Evolutionary conservation across 2,797 vertebrate genomes (phyloP), one percentile per base, ranked within the genome.

Genomic region (Aldrovandia affinis): DNA sequence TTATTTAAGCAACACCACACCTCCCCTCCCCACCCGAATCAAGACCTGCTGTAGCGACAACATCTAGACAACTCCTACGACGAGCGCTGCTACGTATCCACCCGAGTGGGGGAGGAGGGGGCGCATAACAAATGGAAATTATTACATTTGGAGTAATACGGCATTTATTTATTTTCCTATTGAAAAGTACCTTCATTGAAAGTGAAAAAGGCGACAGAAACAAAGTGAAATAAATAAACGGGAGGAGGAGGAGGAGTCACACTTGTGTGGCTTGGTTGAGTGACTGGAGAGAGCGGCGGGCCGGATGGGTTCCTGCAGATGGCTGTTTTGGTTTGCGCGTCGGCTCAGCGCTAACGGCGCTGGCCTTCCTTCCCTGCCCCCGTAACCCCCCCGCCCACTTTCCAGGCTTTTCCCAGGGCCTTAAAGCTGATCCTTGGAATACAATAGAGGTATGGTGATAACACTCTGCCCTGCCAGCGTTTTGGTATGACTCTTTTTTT

Each of bases 361-460:
- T 83, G 87, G n/a, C 85, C 84, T 83, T 81, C 85, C 86, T 84
- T 86, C 77, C 68, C 90, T 87, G 88, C 89, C 90, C n/a, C 90
- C 9, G 52, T 90, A 86, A 88, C 89, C 83, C 86, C 83, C 52
- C 7, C 39, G 15, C 12, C n/a, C 30, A 36, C 36, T 0, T 70
- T 79, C 77, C 87, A 90, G 91, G 90, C 91, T 83, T 84, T 89
- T 89, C 90, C 86, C 25, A 82, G 86, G 91, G 82, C 88, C 87
- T 94, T 95, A 94, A 96, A 95, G 94, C 93, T 94, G 93, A 92
- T 90, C 85, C 87, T 89, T 89, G 78, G 84, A 93, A 95, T 91
- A 93, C 92, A 91, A 92, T 91, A 83, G 90, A 94, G 94, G 94
- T 95, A 93, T 90, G 92, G 92, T 84, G 78, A 84, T 87, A 93